Percentiles rank a stretch among this genome's conserved stretches.
These are phyloP conservation scores for Calypte anna DNA, from an alignment of 2,113 vertebrate genomes.

Conservation along the genomic window DNA sequence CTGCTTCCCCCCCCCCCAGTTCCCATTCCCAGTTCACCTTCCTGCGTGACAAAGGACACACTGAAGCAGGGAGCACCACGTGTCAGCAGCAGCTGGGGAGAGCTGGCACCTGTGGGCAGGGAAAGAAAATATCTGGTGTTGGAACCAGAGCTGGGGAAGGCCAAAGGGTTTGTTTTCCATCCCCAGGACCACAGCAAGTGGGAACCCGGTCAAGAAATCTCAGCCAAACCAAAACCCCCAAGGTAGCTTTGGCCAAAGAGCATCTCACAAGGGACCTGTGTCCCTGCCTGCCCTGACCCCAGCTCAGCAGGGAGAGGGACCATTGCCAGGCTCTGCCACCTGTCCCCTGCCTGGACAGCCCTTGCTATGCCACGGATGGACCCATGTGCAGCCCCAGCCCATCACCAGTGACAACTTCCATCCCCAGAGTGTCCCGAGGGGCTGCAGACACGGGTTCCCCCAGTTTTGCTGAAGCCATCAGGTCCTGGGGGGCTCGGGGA, in stretches of 20 bases:
- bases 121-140: neutral
- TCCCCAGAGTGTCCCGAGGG: neutral
- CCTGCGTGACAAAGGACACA: neutral
- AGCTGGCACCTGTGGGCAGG: neutral
- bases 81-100: neutral
- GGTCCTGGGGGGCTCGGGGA: neutral
- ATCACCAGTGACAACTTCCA: fast-evolving
- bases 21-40: neutral
- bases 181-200: neutral
- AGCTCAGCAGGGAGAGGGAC: neutral
- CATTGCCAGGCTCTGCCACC: fast-evolving
- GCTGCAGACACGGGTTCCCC: neutral
- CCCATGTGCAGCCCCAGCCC: fast-evolving
- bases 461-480: neutral
- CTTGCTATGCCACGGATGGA: too few relatives aligned
- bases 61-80: neutral
- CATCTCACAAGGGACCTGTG: neutral
- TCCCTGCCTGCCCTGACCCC: neutral
- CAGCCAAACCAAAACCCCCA: neutral
- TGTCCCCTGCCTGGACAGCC: too few relatives aligned
- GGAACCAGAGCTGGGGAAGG: neutral
- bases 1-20: neutral
- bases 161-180: neutral
- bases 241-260: neutral
- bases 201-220: neutral